Percentiles rank a stretch among this genome's conserved stretches.
Evolutionary conservation across 1,140 invertebrate genomes (phyloP).

Genomic region (Drosophila ambigua): DNA sequence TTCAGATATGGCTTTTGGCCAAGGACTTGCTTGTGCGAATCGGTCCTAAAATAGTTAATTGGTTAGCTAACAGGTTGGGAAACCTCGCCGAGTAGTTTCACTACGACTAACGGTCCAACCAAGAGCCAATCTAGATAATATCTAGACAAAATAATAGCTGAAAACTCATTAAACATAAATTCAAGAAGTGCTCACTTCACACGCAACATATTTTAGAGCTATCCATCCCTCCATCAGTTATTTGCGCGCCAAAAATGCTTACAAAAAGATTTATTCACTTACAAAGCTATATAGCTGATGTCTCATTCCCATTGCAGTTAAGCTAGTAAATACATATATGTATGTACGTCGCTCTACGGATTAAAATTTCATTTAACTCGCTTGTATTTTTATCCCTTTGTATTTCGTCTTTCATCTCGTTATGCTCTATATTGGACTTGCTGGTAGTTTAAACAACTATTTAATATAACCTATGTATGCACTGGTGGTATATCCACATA

Average conservation of each 20-base stretch:
- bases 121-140: slow-evolving; percentile 22
- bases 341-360: slow-evolving; percentile 10
- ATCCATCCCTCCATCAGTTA: slow-evolving; percentile 19
- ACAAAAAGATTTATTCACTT: slow-evolving; percentile 53
- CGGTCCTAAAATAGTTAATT: slow-evolving; percentile 28
- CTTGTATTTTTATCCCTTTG: slow-evolving; percentile 13
- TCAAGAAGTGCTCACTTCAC: slow-evolving; percentile 5
- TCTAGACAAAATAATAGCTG: slow-evolving; percentile 12
- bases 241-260: slow-evolving; percentile 66
- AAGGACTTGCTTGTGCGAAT: slow-evolving; percentile 48
- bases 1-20: slow-evolving; percentile 30
- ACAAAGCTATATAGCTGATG: slow-evolving; percentile 21
- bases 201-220: slow-evolving; percentile 14
- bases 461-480: slow-evolving; percentile 33
- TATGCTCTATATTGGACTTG: slow-evolving; percentile 70
- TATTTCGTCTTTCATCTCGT: slow-evolving; percentile 19
- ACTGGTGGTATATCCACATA: slow-evolving; percentile 63
- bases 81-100: slow-evolving; percentile 29
- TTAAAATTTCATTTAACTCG: slow-evolving; percentile 4
- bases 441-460: slow-evolving; percentile 64
- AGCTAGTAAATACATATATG: slow-evolving; percentile 42
- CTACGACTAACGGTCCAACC: slow-evolving; percentile 42
- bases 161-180: slow-evolving; percentile 3
- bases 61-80: slow-evolving; percentile 27
- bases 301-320: slow-evolving; percentile 32